Evolutionary conservation across 2,797 vertebrate species (phyloP).

Genomic region (Amniataba percoides): DNA sequence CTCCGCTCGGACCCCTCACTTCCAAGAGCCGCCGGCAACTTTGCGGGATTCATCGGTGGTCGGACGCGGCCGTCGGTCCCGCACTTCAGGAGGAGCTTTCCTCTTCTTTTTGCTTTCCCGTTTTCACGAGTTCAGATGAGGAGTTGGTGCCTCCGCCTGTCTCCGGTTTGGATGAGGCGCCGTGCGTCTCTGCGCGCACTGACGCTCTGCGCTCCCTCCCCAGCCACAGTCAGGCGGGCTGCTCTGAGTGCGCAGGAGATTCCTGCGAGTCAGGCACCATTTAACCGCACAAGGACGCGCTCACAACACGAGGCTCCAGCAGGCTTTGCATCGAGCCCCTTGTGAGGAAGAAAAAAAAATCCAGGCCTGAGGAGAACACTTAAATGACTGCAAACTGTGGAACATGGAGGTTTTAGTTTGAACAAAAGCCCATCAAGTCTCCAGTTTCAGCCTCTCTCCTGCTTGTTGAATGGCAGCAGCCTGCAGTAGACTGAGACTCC

Average conservation of each 20-base stretch:
- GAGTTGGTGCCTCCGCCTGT: too few relatives aligned
- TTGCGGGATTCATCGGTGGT: constrained; percentile 73
- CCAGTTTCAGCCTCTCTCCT: neutral
- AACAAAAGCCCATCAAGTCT: neutral
- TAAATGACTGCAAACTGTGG: neutral
- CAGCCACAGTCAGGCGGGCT: constrained; percentile 73
- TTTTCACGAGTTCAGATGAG: too few relatives aligned
- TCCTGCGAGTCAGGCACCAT: constrained; percentile 79
- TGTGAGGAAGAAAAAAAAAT: constrained; percentile 6
- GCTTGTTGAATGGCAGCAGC: constrained; percentile 3
- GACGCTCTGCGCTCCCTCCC: constrained; percentile 65
- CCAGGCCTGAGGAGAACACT: neutral
- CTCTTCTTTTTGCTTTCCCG: too few relatives aligned
- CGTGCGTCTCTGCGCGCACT: constrained; percentile 74
- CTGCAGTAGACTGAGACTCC: constrained; percentile 13
- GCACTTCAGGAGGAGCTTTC: constrained; percentile 27
- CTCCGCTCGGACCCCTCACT: constrained; percentile 56
- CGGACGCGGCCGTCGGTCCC: constrained; percentile 34
- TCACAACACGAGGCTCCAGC: constrained; percentile 50
- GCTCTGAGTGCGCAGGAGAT: constrained; percentile 74
- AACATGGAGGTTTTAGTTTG: neutral
- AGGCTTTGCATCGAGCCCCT: constrained; percentile 28
- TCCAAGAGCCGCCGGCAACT: constrained; percentile 64
- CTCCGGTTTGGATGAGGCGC: constrained; percentile 67
- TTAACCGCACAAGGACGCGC: constrained; percentile 69